A percentile compares a stretch with the other conserved stretches of the same genome.
Evolutionary conservation across 2,113 vertebrate species (phyloP).

Genomic region (Empidonax traillii): DNA sequence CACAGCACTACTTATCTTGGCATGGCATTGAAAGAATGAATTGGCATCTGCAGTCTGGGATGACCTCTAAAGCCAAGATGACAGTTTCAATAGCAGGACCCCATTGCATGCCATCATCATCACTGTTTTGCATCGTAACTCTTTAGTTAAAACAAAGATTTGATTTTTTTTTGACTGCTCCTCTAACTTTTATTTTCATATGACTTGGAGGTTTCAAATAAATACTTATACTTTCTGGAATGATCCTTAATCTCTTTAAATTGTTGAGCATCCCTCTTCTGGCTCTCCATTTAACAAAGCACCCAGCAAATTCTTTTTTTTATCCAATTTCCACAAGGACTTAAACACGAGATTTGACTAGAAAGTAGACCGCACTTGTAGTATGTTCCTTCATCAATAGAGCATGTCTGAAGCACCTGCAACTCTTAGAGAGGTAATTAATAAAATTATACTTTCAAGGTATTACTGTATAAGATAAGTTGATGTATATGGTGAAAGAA

Average conservation of each 20-base stretch:
- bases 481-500: neutral
- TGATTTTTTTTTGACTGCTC: neutral
- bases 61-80: neutral
- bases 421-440: neutral
- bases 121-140: neutral
- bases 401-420: neutral
- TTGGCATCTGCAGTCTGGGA: neutral
- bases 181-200: neutral
- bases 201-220: neutral
- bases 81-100: neutral
- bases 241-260: neutral
- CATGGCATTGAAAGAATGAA: neutral
- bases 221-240: neutral
- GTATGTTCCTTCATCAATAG: neutral
- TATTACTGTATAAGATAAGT: neutral
- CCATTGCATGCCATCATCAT: neutral
- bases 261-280: neutral
- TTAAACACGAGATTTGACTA: neutral
- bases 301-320: neutral
- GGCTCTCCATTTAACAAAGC: neutral
- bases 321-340: neutral
- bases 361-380: neutral
- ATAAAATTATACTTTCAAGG: neutral
- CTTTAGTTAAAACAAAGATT: neutral
- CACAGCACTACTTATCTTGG: neutral